A percentile compares a stretch with the other conserved stretches of the same genome.
Conservation (phyloP, 1,140 invertebrate species). For the Halictus rubicundus region DNA sequence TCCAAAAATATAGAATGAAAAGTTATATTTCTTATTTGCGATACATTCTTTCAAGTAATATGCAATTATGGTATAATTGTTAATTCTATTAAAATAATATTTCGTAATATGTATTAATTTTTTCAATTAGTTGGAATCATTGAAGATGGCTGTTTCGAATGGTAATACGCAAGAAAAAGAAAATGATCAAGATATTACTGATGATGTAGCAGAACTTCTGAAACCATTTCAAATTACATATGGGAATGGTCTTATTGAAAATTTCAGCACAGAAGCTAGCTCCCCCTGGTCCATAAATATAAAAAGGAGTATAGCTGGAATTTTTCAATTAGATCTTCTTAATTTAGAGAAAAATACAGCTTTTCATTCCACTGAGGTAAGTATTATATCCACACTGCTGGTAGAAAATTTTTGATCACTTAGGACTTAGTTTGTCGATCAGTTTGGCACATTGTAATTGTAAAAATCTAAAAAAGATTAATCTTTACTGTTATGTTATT, state of each 20-base stretch:
- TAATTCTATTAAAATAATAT: too few relatives aligned
- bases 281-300: conserved; percentile 85
- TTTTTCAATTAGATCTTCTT: conserved; percentile 81
- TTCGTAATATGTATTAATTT: conserved; percentile 60
- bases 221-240: conserved; percentile 76
- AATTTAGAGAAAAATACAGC: conserved; percentile 69
- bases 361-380: conserved; percentile 76
- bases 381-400: neutral
- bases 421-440: too few relatives aligned
- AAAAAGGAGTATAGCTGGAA: conserved; percentile 84
- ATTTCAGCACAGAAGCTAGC: conserved; percentile 78
- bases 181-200: conserved; percentile 55
- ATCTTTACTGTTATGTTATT: neutral
- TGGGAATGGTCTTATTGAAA: conserved; percentile 72
- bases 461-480: too few relatives aligned
- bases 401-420: too few relatives aligned
- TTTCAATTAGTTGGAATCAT: conserved; percentile 65
- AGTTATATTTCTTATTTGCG: conserved; percentile 2
- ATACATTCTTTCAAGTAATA: conserved; percentile 43
- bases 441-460: too few relatives aligned
- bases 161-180: conserved; percentile 62
- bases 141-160: conserved; percentile 72
- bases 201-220: conserved; percentile 67
- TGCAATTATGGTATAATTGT: conserved; percentile 38
- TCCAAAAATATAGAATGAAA: too few relatives aligned